These are phyloP conservation scores for Stenchaetothrips biformis DNA, from an alignment of 2,888 invertebrate genomes.

Conservation along the genomic window DNA sequence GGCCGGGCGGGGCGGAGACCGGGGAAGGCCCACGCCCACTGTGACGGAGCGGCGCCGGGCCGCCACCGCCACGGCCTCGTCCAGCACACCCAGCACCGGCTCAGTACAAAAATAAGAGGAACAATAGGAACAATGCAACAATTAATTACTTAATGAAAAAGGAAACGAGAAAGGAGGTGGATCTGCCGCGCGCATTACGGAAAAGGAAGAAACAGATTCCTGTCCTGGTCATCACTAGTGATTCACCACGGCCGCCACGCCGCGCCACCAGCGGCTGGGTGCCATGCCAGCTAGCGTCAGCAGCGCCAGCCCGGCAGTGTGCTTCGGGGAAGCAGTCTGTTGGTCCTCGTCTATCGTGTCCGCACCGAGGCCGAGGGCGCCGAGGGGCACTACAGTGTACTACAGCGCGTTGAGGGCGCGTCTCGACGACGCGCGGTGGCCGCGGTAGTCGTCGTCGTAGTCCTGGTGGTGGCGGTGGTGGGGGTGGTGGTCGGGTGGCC, in stretches of 20 bases:
- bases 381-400: slow-evolving; percentile 51
- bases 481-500: not conserved
- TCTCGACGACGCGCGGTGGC: slow-evolving; percentile 57
- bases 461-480: slow-evolving; percentile 35
- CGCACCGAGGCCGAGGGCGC: too few species aligned
- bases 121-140: slow-evolving; percentile 5
- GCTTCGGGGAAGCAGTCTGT: slow-evolving; percentile 36
- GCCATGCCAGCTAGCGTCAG: too few species aligned
- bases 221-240: too few species aligned
- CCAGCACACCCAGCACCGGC: not conserved
- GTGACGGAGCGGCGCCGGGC: too few species aligned
- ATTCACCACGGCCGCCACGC: not conserved
- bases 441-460: slow-evolving; percentile 46
- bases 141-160: not conserved
- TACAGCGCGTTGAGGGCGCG: slow-evolving; percentile 71
- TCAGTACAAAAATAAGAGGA: slow-evolving; percentile 4
- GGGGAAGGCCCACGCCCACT: too few species aligned
- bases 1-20: too few species aligned
- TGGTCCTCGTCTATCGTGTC: slow-evolving; percentile 49
- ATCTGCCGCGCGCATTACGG: not conserved
- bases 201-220: not conserved
- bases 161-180: slow-evolving; percentile 12
- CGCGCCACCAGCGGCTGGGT: too few species aligned
- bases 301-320: too few species aligned
- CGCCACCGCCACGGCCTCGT: not conserved